These are phyloP conservation scores for Calephelis perditalis DNA, from an alignment of 2,888 invertebrate species.

Conservation along the genomic window DNA sequence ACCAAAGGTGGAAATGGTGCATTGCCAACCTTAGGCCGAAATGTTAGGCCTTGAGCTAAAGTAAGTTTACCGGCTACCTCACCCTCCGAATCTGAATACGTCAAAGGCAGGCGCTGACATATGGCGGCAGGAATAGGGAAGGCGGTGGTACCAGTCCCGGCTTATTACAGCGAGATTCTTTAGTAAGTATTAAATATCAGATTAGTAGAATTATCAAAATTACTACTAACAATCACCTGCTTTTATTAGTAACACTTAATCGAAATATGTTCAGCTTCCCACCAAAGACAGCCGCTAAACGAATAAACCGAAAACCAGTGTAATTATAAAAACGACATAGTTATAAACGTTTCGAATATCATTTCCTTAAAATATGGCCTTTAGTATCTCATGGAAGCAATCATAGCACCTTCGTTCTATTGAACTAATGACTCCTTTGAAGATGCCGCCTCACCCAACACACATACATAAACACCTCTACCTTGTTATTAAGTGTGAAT, in stretches of 20 bases:
- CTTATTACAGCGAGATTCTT: too few relatives aligned
- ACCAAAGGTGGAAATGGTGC: too few relatives aligned
- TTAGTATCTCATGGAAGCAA: conserved; percentile 48
- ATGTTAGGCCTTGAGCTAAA: too few relatives aligned
- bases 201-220: too few relatives aligned
- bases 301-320: conserved; percentile 18
- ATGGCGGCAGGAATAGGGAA: too few relatives aligned
- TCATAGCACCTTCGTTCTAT: conserved; percentile 52
- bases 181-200: too few relatives aligned
- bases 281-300: conserved; percentile 15
- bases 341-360: conserved; percentile 21
- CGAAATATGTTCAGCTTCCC: background rate
- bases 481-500: conserved; percentile 76
- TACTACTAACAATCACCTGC: too few relatives aligned
- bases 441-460: conserved; percentile 44
- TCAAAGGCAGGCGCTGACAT: too few relatives aligned
- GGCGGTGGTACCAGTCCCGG: background rate
- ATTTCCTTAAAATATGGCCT: conserved; percentile 28
- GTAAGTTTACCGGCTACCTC: too few relatives aligned
- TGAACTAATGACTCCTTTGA: conserved; percentile 65
- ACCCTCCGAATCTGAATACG: too few relatives aligned
- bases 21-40: too few relatives aligned
- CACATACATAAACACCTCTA: conserved; percentile 44
- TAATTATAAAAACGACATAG: conserved; percentile 18
- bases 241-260: too few relatives aligned